A percentile compares a stretch with the other conserved stretches of the same genome.
Conservation (phyloP, 1,140 invertebrate genomes). For the Ganaspis sp. region DNA sequence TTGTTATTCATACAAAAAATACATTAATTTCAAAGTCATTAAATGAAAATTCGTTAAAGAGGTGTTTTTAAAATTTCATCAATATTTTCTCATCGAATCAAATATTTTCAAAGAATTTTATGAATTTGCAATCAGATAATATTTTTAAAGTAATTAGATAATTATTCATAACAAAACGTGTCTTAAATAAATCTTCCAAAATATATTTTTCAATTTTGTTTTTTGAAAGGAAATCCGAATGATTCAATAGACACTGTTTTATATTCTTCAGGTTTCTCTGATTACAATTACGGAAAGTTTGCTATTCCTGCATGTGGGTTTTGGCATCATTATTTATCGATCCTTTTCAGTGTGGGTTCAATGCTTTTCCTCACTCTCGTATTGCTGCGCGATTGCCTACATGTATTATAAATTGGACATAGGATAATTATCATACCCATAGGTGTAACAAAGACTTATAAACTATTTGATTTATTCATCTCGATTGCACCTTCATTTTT, state of each 20-base stretch:
- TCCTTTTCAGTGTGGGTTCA: background rate
- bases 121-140: no score
- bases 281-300: background rate
- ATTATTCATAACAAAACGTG: no score
- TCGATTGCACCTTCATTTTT: background rate
- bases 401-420: background rate
- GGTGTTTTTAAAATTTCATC: no score
- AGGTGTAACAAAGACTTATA: background rate
- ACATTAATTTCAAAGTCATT: no score
- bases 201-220: no score
- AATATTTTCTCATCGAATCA: no score
- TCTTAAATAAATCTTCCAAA: no score
- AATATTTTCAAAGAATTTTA: no score
- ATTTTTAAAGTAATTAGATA: no score
- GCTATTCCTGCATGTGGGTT: background rate
- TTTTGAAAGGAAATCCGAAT: no score
- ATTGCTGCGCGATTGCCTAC: background rate
- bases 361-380: background rate
- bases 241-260: background rate
- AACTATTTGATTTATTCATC: background rate
- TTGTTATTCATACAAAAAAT: no score
- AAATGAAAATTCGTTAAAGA: no score
- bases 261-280: background rate
- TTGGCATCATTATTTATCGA: slow-evolving; percentile 7
- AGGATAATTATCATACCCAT: background rate